Evolutionary conservation across 1,140 invertebrate genomes (phyloP).

Genomic region (Micrasema minimum): DNA sequence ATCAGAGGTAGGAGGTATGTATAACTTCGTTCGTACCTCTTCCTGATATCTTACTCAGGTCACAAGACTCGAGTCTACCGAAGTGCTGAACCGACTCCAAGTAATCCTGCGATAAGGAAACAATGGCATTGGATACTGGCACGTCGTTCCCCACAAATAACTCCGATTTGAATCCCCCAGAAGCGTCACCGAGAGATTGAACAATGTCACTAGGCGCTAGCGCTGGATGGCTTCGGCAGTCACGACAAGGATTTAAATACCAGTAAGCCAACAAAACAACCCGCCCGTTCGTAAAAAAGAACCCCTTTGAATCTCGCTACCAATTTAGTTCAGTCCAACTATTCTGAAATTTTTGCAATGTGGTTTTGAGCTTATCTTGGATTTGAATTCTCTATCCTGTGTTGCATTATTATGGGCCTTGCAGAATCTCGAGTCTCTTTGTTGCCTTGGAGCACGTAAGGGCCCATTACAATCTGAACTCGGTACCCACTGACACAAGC

Average conservation of each 20-base stretch:
- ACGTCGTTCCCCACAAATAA: slow-evolving; percentile 29
- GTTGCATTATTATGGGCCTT: not conserved
- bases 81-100: slow-evolving; percentile 22
- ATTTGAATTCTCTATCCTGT: too few species aligned
- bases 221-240: slow-evolving; percentile 26
- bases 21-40: not conserved
- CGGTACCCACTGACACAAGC: slow-evolving; percentile 1
- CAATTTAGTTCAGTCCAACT: too few species aligned
- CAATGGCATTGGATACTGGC: slow-evolving; percentile 15
- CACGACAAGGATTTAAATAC: slow-evolving; percentile 26
- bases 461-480: slow-evolving; percentile 38
- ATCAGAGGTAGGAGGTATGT: too few species aligned
- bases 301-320: too few species aligned
- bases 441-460: slow-evolving; percentile 26
- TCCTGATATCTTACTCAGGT: slow-evolving; percentile 8
- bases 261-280: too few species aligned
- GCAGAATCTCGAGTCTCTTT: slow-evolving; percentile 18
- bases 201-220: slow-evolving; percentile 35
- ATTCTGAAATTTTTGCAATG: too few species aligned
- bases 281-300: too few species aligned
- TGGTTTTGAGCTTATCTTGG: too few species aligned
- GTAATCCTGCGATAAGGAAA: slow-evolving; percentile 19
- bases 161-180: slow-evolving; percentile 28
- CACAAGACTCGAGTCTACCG: not conserved
- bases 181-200: slow-evolving; percentile 37